Base-by-base conservation (phyloP, 2,113 vertebrate genomes). In the Trichomycterus rosablanca region DNA sequence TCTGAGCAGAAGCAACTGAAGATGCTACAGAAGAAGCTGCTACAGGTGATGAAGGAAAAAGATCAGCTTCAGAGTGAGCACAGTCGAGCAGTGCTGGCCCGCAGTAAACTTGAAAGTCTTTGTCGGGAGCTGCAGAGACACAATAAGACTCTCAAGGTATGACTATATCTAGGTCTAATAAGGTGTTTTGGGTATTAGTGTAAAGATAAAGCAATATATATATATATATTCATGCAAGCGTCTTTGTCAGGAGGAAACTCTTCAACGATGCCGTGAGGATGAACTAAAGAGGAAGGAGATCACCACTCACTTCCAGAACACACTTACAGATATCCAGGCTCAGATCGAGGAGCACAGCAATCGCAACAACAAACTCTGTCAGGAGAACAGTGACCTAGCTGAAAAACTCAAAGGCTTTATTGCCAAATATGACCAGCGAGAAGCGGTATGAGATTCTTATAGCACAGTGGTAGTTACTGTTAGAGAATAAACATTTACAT, bases 251-350 rank as follows among this genome's bases (percentile, higher is more conserved):
- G 97, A 99, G 51, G 97, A 98, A 84, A 97, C 93, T 1, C 84
- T 99, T 65, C 95, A 97, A 77, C 75, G 93, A 64, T 94, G 91
- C 70, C 82, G 97, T 3, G 97, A 98, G 75, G 97, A 99, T 66
- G 97, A 98, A 63, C 91, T 97, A 74, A 99, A 97, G 80, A 89
- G 97, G 66, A 98, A 97, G 67, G 97, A 97, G 83, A 97, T 99
- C 84, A 97, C 95, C 7, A 94, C 88, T 54, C 94, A 99, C 74
- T 98, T 99, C 84, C 97, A 99, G 84, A 88, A 86, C 24, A 99
- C 93, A 0, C 88, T 99, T 70, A 88, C 87, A 0, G 97, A 98
- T 37, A 99, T 99, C 68, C 95, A 99, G 83, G 84, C 83, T 68
- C 97, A 99, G 80, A 98, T 99, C 1, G 95, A 97, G 74, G 93